Base-by-base conservation (phyloP, 2,113 vertebrate genomes). In the Mormyrus iriodes region DNA sequence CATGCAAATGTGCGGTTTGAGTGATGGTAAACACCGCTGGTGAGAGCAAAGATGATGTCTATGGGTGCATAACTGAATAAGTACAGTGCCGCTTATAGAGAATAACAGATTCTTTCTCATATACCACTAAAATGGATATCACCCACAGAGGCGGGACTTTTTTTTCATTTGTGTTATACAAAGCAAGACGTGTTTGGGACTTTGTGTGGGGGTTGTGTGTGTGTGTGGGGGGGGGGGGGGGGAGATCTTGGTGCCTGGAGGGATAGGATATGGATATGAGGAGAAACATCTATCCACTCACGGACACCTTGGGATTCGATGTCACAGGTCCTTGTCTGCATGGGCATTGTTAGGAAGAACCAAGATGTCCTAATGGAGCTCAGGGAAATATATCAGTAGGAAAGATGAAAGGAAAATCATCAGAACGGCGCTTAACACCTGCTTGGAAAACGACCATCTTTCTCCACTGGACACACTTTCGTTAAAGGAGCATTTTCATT, bases 241-340 rank as follows among this genome's bases (percentile, higher is more conserved):
- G 0, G 79, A 48, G 88, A 89, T 49, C 39, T 90, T 27, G 61
- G 46, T 35, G 73, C 90, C 88, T 82, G 73, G 79, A 90, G 88
- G 48, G 42, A 8, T 87, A 90, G 51, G 89, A 86, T 46, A 88
- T 90, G 51, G 89, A 86, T 46, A 88, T 90, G 88, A 88, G 87
- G 90, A 88, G 61, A 90, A 88, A 91, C 73, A 90, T 90, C 90
- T 92, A 93, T 90, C 87, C 82, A 87, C 19, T 9, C 7, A 39
- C 55, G 4, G 55, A 73, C 31, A 73, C 46, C 49, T 35, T 6
- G 83, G 89, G 48, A 53, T 73, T 73, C 24, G 12, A 44, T 24
- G 27, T 58, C 21, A 17, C 55, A 35, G 58, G 46, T 49, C 27
- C 58, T 58, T 42, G 55, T 58, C 49, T 52, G 42, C 42, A 82